Evolutionary conservation across 2,797 vertebrate genomes (phyloP).

Genomic region (Masticophis lateralis): DNA sequence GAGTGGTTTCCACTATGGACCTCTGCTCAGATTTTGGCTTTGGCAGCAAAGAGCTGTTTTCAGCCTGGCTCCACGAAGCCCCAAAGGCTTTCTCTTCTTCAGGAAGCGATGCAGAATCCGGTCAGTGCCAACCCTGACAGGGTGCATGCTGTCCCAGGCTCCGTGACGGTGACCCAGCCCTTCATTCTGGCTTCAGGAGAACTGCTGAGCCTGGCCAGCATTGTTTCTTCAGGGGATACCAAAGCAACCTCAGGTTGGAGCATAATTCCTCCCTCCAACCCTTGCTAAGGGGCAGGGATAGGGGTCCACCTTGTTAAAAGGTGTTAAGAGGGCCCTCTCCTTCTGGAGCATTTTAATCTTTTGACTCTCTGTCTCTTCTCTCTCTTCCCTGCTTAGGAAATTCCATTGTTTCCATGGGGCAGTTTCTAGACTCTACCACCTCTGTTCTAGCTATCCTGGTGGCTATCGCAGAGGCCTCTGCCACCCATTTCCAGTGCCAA

Average conservation of each 20-base stretch:
- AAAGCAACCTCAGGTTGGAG: constrained; percentile 73
- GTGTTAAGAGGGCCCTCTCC: neutral
- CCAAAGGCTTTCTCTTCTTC: neutral
- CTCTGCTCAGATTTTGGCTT: neutral
- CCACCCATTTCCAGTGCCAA: constrained; percentile 47
- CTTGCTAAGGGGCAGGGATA: neutral
- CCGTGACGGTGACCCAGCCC: constrained; percentile 59
- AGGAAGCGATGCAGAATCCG: constrained; percentile 91
- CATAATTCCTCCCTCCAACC: neutral
- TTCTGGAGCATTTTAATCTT: neutral
- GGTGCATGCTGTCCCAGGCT: constrained; percentile 14
- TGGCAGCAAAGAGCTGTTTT: too few species aligned
- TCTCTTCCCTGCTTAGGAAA: constrained; percentile 46
- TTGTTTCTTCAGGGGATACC: constrained; percentile 68
- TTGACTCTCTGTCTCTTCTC: neutral
- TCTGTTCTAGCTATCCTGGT: constrained; percentile 67
- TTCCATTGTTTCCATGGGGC: constrained; percentile 29
- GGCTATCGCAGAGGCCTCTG: constrained; percentile 63
- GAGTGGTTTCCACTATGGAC: neutral
- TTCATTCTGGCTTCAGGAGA: constrained; percentile 77
- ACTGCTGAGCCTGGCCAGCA: constrained; percentile 75
- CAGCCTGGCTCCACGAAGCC: neutral
- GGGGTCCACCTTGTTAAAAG: neutral
- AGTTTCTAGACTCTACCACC: constrained; percentile 49
- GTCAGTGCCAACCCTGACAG: constrained; percentile 57